Percentiles rank a stretch among this genome's conserved stretches.
Evolutionary conservation across 2,888 invertebrate genomes (phyloP).

Genomic region (Aphodius sticticus): DNA sequence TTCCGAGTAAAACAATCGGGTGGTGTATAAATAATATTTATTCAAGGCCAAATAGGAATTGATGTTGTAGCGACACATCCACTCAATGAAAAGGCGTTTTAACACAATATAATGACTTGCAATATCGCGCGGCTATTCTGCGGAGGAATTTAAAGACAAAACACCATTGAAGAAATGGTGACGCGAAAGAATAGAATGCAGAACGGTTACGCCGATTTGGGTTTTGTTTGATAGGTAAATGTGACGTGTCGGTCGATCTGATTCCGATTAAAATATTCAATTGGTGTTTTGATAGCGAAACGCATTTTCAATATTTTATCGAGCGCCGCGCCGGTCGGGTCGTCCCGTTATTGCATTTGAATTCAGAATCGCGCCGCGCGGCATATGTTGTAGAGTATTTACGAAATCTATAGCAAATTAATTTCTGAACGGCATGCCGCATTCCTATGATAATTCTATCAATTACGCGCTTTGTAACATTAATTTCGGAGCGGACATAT

Average conservation of each 20-base stretch:
- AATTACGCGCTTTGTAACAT: neutral
- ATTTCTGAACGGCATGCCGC: neutral
- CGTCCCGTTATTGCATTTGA: neutral
- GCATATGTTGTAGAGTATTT: neutral
- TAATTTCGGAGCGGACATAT: neutral
- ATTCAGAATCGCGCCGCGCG: neutral
- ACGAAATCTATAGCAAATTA: constrained; percentile 4
- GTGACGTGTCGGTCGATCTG: too few species aligned
- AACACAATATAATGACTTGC: neutral
- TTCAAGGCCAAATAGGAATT: neutral
- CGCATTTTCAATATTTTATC: neutral
- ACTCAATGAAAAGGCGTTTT: neutral
- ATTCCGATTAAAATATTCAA: neutral
- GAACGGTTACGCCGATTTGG: neutral
- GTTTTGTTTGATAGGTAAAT: neutral
- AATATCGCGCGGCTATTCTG: neutral
- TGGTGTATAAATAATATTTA: neutral
- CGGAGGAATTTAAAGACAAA: neutral
- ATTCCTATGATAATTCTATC: constrained; percentile 4
- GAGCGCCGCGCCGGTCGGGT: neutral
- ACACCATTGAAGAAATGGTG: neutral
- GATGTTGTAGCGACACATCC: neutral
- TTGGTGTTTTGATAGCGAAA: neutral
- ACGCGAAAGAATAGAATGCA: neutral
- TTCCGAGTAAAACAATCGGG: neutral